phyloP scores from a whole-genome alignment of 2,113 vertebrate species.

The Mirza zaza region DNA sequence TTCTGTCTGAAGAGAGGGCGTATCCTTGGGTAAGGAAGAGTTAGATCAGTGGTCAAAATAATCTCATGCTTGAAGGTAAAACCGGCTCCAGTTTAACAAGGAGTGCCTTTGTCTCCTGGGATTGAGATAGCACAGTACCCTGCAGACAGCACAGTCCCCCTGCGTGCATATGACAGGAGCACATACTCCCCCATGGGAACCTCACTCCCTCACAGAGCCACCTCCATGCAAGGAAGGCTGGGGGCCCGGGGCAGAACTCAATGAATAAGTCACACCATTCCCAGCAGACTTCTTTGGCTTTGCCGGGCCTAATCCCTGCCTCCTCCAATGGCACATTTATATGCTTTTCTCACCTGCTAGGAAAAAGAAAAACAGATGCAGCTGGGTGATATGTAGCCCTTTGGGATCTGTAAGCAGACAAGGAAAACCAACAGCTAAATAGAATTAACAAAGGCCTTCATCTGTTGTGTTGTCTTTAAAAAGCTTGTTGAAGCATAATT shows the following conservation, averaged over 20 bases:
- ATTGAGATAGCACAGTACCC: background rate
- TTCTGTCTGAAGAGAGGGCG: background rate
- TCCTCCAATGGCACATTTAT: background rate
- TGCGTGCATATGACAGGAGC: background rate
- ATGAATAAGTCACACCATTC: background rate
- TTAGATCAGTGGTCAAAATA: background rate
- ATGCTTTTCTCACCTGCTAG: background rate
- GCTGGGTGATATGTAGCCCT: accelerated
- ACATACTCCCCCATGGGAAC: background rate
- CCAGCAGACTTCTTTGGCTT: background rate
- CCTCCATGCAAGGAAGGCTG: background rate
- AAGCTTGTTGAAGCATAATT: background rate
- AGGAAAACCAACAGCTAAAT: background rate
- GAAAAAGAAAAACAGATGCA: background rate
- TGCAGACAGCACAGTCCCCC: accelerated
- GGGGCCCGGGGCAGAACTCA: no score
- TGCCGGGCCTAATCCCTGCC: background rate
- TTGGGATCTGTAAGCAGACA: background rate
- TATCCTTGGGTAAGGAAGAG: background rate
- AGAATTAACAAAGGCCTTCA: background rate
- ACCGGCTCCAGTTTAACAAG: background rate
- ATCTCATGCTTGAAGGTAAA: background rate
- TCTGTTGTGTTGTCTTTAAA: background rate
- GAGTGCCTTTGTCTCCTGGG: background rate
- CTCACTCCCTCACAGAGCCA: background rate